Conservation (phyloP, 2,113 vertebrate genomes). For the Cercopithecus mona region DNA sequence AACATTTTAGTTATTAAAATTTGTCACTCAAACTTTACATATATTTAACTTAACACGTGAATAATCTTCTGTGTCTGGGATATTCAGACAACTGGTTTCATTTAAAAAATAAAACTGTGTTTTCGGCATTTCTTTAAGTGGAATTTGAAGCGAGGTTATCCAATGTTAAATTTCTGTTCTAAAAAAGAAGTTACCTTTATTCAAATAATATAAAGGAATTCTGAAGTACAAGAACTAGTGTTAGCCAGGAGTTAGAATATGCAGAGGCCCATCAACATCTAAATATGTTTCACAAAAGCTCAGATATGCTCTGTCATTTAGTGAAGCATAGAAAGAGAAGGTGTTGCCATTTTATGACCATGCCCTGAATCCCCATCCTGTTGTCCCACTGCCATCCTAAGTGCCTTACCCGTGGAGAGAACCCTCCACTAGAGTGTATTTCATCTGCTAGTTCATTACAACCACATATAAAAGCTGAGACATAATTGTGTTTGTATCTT, state of each 20-base stretch:
- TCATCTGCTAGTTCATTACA: neutral
- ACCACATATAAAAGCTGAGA: neutral
- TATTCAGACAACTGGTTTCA: constrained; percentile 66
- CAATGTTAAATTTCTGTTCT: neutral
- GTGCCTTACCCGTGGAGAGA: neutral
- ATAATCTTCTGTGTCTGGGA: constrained; percentile 71
- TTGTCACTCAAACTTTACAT: constrained; percentile 72
- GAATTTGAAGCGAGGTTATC: constrained; percentile 48
- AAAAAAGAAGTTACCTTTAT: constrained; percentile 19
- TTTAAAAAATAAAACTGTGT: constrained; percentile 14
- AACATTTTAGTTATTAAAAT: constrained; percentile 76
- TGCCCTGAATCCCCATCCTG: accelerated
- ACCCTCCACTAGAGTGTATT: neutral
- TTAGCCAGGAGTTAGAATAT: neutral
- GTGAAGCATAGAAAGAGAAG: neutral
- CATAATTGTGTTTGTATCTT: neutral
- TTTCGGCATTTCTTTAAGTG: constrained; percentile 24
- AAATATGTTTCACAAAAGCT: neutral
- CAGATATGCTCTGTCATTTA: neutral
- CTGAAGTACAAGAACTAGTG: neutral
- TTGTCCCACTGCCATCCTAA: neutral
- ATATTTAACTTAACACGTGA: constrained; percentile 77
- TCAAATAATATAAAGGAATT: neutral
- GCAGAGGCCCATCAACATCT: neutral
- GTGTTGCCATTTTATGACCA: neutral